These are phyloP conservation scores for Congeria kusceri DNA, from an alignment of 2,888 invertebrate genomes.

Conservation along the genomic window DNA sequence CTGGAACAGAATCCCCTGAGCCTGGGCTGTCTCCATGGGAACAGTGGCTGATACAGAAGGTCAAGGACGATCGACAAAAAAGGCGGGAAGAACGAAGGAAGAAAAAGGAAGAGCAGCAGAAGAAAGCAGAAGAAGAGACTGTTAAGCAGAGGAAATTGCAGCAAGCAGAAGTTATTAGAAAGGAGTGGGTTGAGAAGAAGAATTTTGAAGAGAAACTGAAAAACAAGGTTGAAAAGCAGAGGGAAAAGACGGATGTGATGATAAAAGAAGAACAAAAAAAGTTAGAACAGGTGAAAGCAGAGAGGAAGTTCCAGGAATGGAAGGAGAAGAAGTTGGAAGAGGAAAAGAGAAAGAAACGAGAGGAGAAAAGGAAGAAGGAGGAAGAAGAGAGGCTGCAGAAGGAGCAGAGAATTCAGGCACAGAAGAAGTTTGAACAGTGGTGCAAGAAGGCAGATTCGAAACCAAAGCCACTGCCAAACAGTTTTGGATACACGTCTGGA, in stretches of 20 bases:
- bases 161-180: slow-evolving; percentile 67
- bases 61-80: slow-evolving; percentile 72
- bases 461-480: slow-evolving; percentile 76
- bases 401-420: slow-evolving; percentile 70
- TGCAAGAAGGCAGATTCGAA: slow-evolving; percentile 70
- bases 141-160: slow-evolving; percentile 67
- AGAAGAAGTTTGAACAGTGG: slow-evolving; percentile 78
- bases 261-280: slow-evolving; percentile 72
- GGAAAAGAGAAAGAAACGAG: slow-evolving; percentile 69
- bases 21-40: slow-evolving; percentile 80
- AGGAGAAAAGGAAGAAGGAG: slow-evolving; percentile 71
- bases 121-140: slow-evolving; percentile 68
- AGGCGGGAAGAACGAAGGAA: slow-evolving; percentile 62
- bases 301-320: slow-evolving; percentile 75
- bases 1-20: slow-evolving; percentile 51
- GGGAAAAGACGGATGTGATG: slow-evolving; percentile 67
- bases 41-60: slow-evolving; percentile 81
- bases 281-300: slow-evolving; percentile 67
- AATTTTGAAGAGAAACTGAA: slow-evolving; percentile 62
- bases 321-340: slow-evolving; percentile 73
- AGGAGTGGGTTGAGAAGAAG: slow-evolving; percentile 79
- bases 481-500: slow-evolving; percentile 77
- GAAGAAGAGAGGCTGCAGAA: slow-evolving; percentile 71
- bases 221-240: slow-evolving; percentile 67
- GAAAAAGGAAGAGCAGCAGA: slow-evolving; percentile 67